These are phyloP conservation scores for Lithobates pipiens DNA, from an alignment of 2,797 vertebrate species.

Conservation along the genomic window DNA sequence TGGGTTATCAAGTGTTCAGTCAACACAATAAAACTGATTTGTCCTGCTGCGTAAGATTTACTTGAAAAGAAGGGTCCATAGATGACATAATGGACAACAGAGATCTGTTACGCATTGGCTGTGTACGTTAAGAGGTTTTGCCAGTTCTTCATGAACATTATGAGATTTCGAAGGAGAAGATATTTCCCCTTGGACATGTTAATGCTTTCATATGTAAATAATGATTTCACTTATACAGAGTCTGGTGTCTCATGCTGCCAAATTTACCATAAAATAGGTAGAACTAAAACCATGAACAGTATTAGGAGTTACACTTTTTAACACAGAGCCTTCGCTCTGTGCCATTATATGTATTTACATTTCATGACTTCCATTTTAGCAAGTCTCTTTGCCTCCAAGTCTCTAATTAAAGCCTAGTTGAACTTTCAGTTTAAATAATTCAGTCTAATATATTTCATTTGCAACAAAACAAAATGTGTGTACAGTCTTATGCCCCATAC, in stretches of 20 bases:
- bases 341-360: neutral
- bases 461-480: too few species aligned
- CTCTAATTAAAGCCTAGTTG: too few species aligned
- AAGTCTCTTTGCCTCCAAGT: neutral
- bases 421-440: neutral
- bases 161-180: conserved; percentile 38
- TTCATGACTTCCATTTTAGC: neutral
- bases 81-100: conserved; percentile 43
- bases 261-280: conserved; percentile 36
- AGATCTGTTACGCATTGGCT: conserved; percentile 41
- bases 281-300: conserved; percentile 18
- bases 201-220: conserved; percentile 45
- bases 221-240: conserved; percentile 26
- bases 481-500: too few species aligned
- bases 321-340: neutral
- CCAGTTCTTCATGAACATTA: conserved; percentile 38
- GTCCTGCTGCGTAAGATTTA: conserved; percentile 15
- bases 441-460: neutral
- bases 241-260: conserved; percentile 33
- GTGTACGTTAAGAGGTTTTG: conserved; percentile 4
- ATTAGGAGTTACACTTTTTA: conserved; percentile 10
- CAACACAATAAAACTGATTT: conserved; percentile 14
- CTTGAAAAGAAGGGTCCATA: conserved; percentile 14
- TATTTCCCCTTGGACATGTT: conserved; percentile 57
- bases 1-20: conserved; percentile 13